Percentiles rank a stretch among this genome's conserved stretches.
Evolutionary conservation across 2,113 vertebrate genomes (phyloP).

Genomic region (Cyanoramphus novaezelandiae): DNA sequence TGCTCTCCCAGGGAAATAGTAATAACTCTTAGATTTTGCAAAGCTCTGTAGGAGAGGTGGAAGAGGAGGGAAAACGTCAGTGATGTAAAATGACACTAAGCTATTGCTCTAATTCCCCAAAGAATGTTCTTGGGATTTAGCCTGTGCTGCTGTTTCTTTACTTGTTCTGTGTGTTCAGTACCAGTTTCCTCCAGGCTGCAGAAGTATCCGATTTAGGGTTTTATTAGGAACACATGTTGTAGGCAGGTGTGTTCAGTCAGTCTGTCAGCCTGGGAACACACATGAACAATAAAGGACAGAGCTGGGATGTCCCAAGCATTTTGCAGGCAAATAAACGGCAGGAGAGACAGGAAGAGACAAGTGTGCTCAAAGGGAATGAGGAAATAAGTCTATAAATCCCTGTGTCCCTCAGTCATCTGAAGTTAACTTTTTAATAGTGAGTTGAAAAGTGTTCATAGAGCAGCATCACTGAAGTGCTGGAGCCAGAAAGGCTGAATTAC

Average conservation of each 20-base stretch:
- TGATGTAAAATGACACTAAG: conserved; percentile 40
- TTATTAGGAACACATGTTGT: conserved; percentile 44
- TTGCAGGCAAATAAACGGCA: background rate
- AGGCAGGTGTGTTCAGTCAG: conserved; percentile 50
- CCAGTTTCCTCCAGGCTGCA: conserved; percentile 45
- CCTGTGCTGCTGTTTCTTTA: background rate
- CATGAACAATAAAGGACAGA: background rate
- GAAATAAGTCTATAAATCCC: background rate
- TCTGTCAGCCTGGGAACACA: background rate
- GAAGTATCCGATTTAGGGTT: conserved; percentile 16
- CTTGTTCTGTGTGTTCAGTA: conserved; percentile 3
- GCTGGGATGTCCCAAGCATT: background rate
- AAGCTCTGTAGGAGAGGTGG: background rate
- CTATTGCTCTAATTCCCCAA: conserved; percentile 28
- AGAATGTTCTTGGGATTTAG: conserved; percentile 35
- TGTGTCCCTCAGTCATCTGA: background rate
- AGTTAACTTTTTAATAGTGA: background rate
- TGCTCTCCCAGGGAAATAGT: background rate
- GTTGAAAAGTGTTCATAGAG: background rate
- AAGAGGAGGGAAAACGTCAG: background rate
- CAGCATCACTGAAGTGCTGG: background rate
- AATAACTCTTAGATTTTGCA: background rate
- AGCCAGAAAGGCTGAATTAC: background rate
- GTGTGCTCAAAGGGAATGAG: background rate
- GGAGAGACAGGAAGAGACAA: background rate